Conservation (phyloP, 2,113 vertebrate species). For the Leuciscus idus region DNA sequence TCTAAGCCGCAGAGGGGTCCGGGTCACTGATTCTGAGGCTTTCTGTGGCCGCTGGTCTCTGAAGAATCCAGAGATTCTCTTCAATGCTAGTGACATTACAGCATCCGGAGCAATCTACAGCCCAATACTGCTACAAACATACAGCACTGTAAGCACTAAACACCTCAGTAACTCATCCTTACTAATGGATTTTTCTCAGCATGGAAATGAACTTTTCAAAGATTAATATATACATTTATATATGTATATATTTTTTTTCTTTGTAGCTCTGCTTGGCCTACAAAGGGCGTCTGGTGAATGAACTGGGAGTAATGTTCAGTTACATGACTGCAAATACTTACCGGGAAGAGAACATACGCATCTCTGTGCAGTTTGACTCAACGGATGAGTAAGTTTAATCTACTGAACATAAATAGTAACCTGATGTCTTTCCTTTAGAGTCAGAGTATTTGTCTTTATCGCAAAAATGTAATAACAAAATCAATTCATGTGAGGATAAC, state of each 20-base stretch:
- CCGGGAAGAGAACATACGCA: background rate
- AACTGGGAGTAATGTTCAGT: constrained; percentile 71
- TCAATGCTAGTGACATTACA: constrained; percentile 68
- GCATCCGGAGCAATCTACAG: constrained; percentile 69
- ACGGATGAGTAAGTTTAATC: constrained; percentile 72
- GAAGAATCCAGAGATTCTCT: constrained; percentile 77
- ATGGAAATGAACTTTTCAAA: too few species aligned
- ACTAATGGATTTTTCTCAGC: background rate
- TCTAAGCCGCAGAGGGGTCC: constrained; percentile 60
- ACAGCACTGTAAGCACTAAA: constrained; percentile 72
- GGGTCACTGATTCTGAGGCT: constrained; percentile 66
- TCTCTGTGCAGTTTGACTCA: constrained; percentile 67
- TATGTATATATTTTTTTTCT: too few species aligned
- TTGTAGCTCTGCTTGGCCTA: constrained; percentile 84
- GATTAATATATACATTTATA: background rate
- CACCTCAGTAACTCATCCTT: background rate
- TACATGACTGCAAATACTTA: constrained; percentile 62
- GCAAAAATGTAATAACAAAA: too few species aligned
- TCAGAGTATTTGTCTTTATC: background rate
- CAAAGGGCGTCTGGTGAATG: constrained; percentile 74
- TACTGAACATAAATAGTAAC: background rate
- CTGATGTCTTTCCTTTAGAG: background rate
- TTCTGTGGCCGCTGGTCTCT: constrained; percentile 83
- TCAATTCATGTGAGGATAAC: too few species aligned
- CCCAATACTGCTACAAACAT: constrained; percentile 69